A percentile compares a stretch with the other conserved stretches of the same genome.
Evolutionary conservation across 2,888 invertebrate species (phyloP).

Genomic region (Herminia tarsipennalis): DNA sequence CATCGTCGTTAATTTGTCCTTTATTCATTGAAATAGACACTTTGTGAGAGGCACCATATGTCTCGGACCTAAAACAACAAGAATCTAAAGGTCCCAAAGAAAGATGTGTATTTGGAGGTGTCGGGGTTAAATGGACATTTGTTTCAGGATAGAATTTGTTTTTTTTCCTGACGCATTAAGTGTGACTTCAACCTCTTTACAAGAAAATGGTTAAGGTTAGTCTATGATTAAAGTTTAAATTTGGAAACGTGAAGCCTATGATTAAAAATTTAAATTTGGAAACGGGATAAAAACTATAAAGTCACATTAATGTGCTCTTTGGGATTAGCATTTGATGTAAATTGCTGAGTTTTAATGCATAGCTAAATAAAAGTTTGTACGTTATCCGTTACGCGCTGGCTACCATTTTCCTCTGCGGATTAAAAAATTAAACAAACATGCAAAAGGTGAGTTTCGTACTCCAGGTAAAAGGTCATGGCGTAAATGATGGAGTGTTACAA

Average conservation of each 20-base stretch:
- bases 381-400: neutral
- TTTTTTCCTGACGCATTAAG: neutral
- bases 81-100: slow-evolving; percentile 3
- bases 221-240: too few species aligned
- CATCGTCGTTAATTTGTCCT: slow-evolving; percentile 6
- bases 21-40: slow-evolving; percentile 22
- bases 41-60: slow-evolving; percentile 22
- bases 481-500: too few species aligned
- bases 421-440: slow-evolving; percentile 1
- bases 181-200: neutral
- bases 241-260: too few species aligned
- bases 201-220: too few species aligned
- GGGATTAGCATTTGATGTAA: too few species aligned
- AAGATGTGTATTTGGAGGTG: slow-evolving; percentile 2
- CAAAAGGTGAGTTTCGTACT: slow-evolving; percentile 1
- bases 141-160: neutral
- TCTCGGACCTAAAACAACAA: slow-evolving; percentile 33
- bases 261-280: too few species aligned
- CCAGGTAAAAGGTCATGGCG: slow-evolving; percentile 14
- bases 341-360: too few species aligned
- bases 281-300: too few species aligned
- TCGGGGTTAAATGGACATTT: slow-evolving; percentile 1
- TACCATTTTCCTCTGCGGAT: neutral
- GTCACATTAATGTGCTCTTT: too few species aligned
- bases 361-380: too few species aligned